Conservation (phyloP, 2,113 vertebrate genomes). For the Anguilla rostrata region DNA sequence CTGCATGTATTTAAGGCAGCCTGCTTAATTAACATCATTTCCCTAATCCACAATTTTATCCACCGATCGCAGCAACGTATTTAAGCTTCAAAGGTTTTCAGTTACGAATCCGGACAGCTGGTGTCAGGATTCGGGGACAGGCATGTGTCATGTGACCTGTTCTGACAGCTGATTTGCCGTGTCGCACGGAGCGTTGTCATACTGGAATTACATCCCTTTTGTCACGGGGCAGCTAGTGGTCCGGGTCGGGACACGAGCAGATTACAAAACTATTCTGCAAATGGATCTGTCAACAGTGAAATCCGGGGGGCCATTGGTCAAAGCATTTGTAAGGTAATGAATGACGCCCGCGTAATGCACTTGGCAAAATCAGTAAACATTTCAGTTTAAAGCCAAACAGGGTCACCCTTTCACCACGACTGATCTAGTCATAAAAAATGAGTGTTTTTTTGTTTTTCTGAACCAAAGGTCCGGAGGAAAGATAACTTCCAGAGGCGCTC, state of each 20-base stretch:
- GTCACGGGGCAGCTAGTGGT: neutral
- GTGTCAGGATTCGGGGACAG: neutral
- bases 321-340: neutral
- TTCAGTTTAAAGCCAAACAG: neutral
- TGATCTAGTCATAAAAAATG: neutral
- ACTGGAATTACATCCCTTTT: neutral
- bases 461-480: neutral
- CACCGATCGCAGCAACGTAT: slow-evolving; percentile 51
- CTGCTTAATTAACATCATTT: slow-evolving; percentile 67
- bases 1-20: slow-evolving; percentile 63
- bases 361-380: neutral
- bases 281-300: neutral
- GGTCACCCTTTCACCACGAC: neutral
- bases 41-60: slow-evolving; percentile 52
- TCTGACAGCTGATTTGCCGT: neutral
- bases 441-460: neutral
- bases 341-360: neutral
- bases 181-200: no score
- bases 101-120: slow-evolving; percentile 12
- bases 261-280: neutral
- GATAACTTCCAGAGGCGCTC: neutral
- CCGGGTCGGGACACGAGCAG: neutral
- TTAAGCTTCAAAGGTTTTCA: slow-evolving; percentile 14
- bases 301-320: neutral
- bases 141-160: neutral